Evolutionary conservation across 2,888 invertebrate genomes (phyloP).

Genomic region (Antitype chi): DNA sequence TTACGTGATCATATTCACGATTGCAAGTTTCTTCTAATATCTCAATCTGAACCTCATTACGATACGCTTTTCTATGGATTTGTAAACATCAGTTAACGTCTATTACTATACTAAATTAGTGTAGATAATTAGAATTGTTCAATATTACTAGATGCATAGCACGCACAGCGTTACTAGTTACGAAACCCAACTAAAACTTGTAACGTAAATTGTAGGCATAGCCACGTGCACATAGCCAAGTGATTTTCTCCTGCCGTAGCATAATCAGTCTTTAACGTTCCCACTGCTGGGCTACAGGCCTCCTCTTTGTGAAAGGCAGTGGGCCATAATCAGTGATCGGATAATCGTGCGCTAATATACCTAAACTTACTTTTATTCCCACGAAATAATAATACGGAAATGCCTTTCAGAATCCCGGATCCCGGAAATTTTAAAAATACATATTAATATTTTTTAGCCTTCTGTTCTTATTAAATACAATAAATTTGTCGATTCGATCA

Average conservation of each 20-base stretch:
- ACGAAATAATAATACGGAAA: no score
- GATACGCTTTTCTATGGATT: slow-evolving; percentile 15
- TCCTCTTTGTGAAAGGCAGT: no score
- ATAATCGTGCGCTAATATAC: no score
- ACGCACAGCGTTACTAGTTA: background rate
- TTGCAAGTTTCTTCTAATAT: slow-evolving; percentile 8
- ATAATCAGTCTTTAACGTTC: no score
- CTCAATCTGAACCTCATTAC: slow-evolving; percentile 4
- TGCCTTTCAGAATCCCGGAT: no score
- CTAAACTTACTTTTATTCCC: no score
- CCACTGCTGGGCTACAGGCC: no score
- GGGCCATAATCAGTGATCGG: no score
- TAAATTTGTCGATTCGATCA: no score
- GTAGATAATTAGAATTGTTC: slow-evolving; percentile 30
- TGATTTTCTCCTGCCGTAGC: background rate
- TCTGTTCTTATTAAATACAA: no score
- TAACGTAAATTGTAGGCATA: background rate
- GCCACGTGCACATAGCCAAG: background rate
- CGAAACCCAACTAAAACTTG: background rate
- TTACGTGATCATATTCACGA: background rate
- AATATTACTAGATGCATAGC: background rate
- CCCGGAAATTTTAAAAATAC: no score
- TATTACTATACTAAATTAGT: slow-evolving; percentile 26
- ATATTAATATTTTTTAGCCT: no score
- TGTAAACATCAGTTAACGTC: slow-evolving; percentile 15